These are phyloP conservation scores for Leptopilina boulardi DNA, from an alignment of 1,140 invertebrate genomes.

Conservation along the genomic window DNA sequence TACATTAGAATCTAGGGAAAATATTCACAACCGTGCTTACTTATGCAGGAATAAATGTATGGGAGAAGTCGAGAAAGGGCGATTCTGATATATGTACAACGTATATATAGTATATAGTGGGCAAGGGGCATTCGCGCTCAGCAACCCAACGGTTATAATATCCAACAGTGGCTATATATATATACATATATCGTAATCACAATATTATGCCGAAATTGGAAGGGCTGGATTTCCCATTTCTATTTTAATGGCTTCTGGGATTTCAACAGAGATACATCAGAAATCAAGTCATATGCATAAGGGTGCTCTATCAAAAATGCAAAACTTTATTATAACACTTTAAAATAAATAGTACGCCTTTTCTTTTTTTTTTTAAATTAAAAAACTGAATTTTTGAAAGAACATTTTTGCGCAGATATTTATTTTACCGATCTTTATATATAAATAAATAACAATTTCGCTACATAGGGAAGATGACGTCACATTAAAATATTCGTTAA, in stretches of 20 bases:
- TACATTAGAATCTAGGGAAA: constrained; percentile 63
- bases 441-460: too few species aligned
- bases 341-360: neutral
- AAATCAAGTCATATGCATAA: constrained; percentile 43
- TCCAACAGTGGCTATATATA: constrained; percentile 55
- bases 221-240: constrained; percentile 71
- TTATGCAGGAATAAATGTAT: constrained; percentile 73
- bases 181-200: constrained; percentile 71
- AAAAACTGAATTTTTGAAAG: too few species aligned
- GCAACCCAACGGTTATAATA: constrained; percentile 44
- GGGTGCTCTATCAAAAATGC: constrained; percentile 30
- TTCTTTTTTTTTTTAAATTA: constrained; percentile 13
- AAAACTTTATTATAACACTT: neutral
- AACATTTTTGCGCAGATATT: too few species aligned
- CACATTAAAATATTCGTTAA: too few species aligned
- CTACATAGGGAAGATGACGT: too few species aligned
- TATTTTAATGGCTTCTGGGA: constrained; percentile 73
- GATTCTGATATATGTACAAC: constrained; percentile 61
- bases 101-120: too few species aligned
- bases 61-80: constrained; percentile 55
- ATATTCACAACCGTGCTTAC: constrained; percentile 65
- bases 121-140: constrained; percentile 56
- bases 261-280: constrained; percentile 62
- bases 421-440: too few species aligned
- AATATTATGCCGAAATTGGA: constrained; percentile 74